Evolutionary conservation across 2,113 vertebrate species (phyloP).

Genomic region (Tonatia bakeri): DNA sequence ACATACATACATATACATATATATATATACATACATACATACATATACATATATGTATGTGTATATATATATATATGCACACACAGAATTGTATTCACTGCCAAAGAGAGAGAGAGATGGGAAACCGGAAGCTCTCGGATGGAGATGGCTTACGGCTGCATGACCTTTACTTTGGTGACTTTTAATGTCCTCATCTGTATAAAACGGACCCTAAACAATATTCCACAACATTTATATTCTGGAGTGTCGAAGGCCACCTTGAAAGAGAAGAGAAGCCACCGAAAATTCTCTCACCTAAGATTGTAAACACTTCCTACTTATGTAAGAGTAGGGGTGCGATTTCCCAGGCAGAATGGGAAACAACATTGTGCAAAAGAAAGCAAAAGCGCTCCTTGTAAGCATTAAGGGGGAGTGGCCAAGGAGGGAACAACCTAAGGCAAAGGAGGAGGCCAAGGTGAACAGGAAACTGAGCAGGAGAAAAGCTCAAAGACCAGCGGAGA

Average conservation of each 20-base stretch:
- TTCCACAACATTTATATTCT: not conserved
- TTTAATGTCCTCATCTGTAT: not conserved
- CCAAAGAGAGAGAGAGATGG: not conserved
- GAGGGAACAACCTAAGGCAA: not conserved
- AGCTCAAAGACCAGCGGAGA: not conserved
- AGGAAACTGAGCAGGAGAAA: not conserved
- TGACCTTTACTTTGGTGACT: not conserved
- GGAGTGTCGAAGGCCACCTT: not conserved
- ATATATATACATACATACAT: no score
- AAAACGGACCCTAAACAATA: not conserved
- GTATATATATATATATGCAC: not conserved
- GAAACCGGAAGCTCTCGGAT: not conserved
- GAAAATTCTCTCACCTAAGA: not conserved
- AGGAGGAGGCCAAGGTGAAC: not conserved
- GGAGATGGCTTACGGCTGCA: not conserved
- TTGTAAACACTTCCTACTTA: not conserved
- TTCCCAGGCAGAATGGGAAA: not conserved
- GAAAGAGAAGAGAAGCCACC: not conserved
- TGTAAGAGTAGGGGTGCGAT: not conserved
- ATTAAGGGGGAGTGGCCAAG: not conserved
- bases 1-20: not conserved
- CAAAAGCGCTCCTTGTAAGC: not conserved
- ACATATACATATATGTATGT: no score
- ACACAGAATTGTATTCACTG: not conserved
- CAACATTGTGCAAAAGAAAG: not conserved